Evolutionary conservation across 2,888 invertebrate species (phyloP), one percentile per base, ranked within the genome.

Genomic region (Callyntrura guangdongensis): DNA sequence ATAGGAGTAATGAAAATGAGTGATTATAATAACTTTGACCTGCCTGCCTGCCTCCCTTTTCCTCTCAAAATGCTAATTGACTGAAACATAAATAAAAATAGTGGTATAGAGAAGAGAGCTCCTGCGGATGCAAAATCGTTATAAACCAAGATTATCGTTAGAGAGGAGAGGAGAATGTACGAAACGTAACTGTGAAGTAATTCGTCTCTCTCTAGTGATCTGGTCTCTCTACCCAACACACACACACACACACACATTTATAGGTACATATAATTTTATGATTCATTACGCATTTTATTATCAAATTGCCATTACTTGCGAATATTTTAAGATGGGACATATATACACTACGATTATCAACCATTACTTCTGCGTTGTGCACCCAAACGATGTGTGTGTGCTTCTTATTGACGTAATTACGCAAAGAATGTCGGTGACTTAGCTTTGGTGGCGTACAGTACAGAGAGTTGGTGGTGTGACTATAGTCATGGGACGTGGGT

Each of bases 11-110:
- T 20, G 27, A 72, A 85, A 72, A 77, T 53, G 25, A 83, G 45
- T 64, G 69, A 87, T 79, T 88, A 77, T 77, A n/a, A n/a, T n/a
- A 88, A 56, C 53, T 67, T 81, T 88, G 87, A 82, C 79, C 77
- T 79, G 64, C 36, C 64, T 79, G 83, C 56, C 72, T n/a, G n/a
- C n/a, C n/a, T n/a, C n/a, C n/a, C n/a, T n/a, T 81, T 79, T 64
- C 49, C 79, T 59, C 49, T 77, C 53, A 79, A 77, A 88, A 81
- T 88, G 87, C 69, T 81, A 82, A 88, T 88, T 69, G 49, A 59
- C 53, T 27, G 84, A 84, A 84, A 84, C 69, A 84, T 2, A 47
- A 53, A 77, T 53, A 53, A 22, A 0, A 77, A 4, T 53, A n/a
- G n/a, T n/a, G n/a, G n/a, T n/a, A n/a, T n/a, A n/a, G n/a, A n/a